These are phyloP conservation scores for Anoura caudifer DNA, from an alignment of 2,113 vertebrate genomes.

Conservation along the genomic window DNA sequence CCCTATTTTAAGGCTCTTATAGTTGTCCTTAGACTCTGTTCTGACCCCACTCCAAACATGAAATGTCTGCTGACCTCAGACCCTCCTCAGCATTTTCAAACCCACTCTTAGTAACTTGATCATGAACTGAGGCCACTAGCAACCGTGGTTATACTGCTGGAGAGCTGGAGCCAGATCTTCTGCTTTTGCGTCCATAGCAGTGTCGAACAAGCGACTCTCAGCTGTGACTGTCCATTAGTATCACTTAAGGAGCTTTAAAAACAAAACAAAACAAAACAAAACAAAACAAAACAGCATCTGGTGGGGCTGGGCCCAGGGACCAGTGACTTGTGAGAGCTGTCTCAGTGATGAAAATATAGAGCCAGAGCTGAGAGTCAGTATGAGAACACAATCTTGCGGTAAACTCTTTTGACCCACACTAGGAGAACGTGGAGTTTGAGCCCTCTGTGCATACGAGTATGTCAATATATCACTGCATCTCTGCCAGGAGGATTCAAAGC, in stretches of 20 bases:
- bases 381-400: background rate
- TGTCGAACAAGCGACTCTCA: background rate
- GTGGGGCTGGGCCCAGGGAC: background rate
- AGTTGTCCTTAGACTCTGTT: background rate
- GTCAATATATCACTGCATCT: background rate
- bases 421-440: too few relatives aligned
- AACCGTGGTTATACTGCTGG: background rate
- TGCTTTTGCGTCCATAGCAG: background rate
- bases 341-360: fast-evolving
- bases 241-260: background rate
- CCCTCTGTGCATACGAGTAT: background rate
- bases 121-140: background rate
- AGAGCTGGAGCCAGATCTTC: background rate
- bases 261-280: background rate
- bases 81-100: background rate
- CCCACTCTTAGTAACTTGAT: background rate
- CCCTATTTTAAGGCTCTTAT: background rate
- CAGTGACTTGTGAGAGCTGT: background rate
- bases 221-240: background rate
- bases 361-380: background rate
- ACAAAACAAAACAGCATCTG: background rate
- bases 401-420: background rate
- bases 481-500: background rate
- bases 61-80: background rate
- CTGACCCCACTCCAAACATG: background rate